Percentiles rank a stretch among this genome's conserved stretches.
phyloP scores from a whole-genome alignment of 1,140 invertebrate species.

The Heterodera carotae region DNA sequence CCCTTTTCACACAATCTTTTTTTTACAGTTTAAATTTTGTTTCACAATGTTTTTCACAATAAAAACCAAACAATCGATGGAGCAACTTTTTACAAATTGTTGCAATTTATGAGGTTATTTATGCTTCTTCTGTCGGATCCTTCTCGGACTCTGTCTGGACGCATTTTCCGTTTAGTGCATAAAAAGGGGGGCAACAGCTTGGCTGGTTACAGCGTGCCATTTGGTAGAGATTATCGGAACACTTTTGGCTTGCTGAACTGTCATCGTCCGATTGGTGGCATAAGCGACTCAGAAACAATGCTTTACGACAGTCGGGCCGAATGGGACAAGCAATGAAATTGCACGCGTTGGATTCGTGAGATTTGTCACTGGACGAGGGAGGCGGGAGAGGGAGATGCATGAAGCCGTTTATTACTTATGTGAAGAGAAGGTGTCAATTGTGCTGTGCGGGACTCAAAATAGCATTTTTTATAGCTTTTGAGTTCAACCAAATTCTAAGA shows the following conservation, averaged over 20 bases:
- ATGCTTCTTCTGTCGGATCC: background rate
- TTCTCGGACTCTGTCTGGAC: constrained; percentile 39
- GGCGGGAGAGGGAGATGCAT: background rate
- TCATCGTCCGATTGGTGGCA: constrained; percentile 31
- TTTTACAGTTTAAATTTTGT: too few species aligned
- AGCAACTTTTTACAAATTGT: constrained; percentile 28
- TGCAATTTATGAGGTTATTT: constrained; percentile 37
- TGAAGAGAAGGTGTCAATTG: too few species aligned
- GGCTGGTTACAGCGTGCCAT: constrained; percentile 56
- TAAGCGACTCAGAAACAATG: constrained; percentile 53
- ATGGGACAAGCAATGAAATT: constrained; percentile 60
- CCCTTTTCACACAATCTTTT: background rate
- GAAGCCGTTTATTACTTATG: too few species aligned
- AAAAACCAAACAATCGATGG: background rate
- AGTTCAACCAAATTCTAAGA: too few species aligned
- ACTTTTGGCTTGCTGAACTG: constrained; percentile 6
- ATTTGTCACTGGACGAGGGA: constrained; percentile 47
- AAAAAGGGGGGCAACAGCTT: constrained; percentile 60
- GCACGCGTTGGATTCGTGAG: constrained; percentile 59
- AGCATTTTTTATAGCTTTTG: too few species aligned
- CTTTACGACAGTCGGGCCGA: constrained; percentile 46
- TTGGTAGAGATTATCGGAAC: background rate
- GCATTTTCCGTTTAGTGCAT: constrained; percentile 50
- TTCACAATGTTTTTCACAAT: background rate
- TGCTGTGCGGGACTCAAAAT: too few species aligned